Evolutionary conservation across 2,888 invertebrate species (phyloP), one percentile per base, ranked within the genome.

Genomic region (Machimus atricapillus): DNA sequence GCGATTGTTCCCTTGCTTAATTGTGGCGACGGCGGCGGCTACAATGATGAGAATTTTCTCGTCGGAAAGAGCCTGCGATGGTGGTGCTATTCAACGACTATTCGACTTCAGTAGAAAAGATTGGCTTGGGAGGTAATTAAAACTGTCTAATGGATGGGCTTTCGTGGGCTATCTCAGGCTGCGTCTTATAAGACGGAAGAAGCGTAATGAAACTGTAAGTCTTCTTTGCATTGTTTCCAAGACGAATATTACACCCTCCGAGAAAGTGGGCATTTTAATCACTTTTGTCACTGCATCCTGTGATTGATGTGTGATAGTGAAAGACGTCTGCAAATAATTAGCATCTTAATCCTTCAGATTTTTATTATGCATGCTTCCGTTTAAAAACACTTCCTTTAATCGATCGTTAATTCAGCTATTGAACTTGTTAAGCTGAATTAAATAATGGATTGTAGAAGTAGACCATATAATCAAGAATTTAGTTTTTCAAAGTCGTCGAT

Each of bases 41-140:
- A 66, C 66, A 12, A 12, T 23, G 81, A 52, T 81, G 81, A 56
- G 81, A 81, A 81, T 52, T 52, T 81, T 81, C 81, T 56, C 81
- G 52, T 81, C 31, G 81, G 81, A 81, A 81, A 78, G 23, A 58
- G 9, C 46, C 46, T 6, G n/a, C 16, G 46, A 52, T 52, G 52
- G 23, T 23, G 66, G 23, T 23, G 27, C 23, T 12, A 66, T 23
- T 66, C 66, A 66, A 1, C 66, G 66, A 12, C 66, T 66, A 66
- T 66, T 23, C 23, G 27, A 19, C n/a, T 52, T 52, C 52, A n/a
- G 52, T 7, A 19, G 8, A 23, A n/a, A 23, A 66, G 66, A 66
- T 66, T 23, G 12, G 27, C 66, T 23, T 23, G 19, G 12, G 19
- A 27, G 66, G 66, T 66, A 66, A 66, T 66, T 66, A 66, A 66